Conservation (phyloP, 2,113 vertebrate genomes). For the Uria lomvia region DNA sequence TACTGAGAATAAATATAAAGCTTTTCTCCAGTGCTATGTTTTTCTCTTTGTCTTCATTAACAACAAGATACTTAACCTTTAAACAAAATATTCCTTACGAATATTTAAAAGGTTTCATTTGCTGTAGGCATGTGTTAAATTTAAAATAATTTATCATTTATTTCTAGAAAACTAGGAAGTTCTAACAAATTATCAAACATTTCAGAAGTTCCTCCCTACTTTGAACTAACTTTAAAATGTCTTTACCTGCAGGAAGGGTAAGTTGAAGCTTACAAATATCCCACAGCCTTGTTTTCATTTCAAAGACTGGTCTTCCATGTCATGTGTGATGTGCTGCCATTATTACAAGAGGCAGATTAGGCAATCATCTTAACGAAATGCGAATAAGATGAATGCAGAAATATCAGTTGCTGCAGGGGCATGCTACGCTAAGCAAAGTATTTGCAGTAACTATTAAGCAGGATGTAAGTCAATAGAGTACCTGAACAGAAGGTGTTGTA, state of each 20-base stretch:
- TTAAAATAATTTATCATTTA: neutral
- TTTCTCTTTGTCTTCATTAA: neutral
- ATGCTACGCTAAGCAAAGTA: neutral
- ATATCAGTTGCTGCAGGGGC: neutral
- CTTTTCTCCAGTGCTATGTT: neutral
- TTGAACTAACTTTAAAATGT: neutral
- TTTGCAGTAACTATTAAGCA: neutral
- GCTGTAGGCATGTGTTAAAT: neutral
- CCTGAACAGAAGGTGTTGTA: neutral
- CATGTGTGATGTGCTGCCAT: neutral
- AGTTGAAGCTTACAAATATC: neutral
- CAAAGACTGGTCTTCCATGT: neutral
- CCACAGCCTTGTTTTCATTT: neutral
- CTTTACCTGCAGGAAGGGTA: neutral
- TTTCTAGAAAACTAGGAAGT: neutral
- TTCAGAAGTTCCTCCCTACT: neutral
- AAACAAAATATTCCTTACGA: neutral
- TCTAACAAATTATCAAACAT: neutral
- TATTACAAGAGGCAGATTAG: slow-evolving; percentile 27
- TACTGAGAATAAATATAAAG: neutral
- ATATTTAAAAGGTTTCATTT: neutral
- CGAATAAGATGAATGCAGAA: slow-evolving; percentile 14
- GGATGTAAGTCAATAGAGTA: neutral
- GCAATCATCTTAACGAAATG: slow-evolving; percentile 28
- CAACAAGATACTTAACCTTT: neutral